Evolutionary conservation across 2,888 invertebrate species (phyloP).

Genomic region (Torymus tubicola): DNA sequence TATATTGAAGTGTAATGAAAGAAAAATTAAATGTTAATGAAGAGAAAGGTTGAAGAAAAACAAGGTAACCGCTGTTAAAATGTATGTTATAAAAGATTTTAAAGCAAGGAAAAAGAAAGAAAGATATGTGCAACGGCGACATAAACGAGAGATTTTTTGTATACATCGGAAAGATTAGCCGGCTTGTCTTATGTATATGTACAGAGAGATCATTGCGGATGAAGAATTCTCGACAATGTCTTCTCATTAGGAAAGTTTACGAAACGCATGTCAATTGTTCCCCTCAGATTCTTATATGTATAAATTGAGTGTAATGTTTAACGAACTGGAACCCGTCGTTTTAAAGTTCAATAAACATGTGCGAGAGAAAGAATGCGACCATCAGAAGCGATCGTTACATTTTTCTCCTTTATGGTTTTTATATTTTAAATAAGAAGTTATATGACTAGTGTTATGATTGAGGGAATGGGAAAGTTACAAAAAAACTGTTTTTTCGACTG

Average conservation of each 20-base stretch:
- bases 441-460: not conserved
- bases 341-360: constrained; percentile 11
- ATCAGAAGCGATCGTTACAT: constrained; percentile 1
- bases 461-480: constrained; percentile 9
- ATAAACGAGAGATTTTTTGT: constrained; percentile 32
- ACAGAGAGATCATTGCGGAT: constrained; percentile 46
- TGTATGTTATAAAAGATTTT: constrained; percentile 38
- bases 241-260: constrained; percentile 71
- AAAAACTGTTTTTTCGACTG: constrained; percentile 8
- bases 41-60: constrained; percentile 41
- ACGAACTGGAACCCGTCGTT: constrained; percentile 29
- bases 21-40: constrained; percentile 50
- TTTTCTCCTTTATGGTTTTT: constrained; percentile 6
- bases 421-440: not conserved
- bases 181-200: constrained; percentile 44
- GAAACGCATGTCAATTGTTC: constrained; percentile 75
- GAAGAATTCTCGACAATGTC: constrained; percentile 37
- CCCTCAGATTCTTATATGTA: constrained; percentile 70
- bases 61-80: constrained; percentile 57
- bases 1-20: constrained; percentile 40
- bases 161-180: constrained; percentile 40
- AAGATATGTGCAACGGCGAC: not conserved
- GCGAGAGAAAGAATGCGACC: constrained; percentile 3
- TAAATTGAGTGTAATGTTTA: constrained; percentile 61
- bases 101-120: constrained; percentile 1